Base-by-base conservation (phyloP, 2,888 invertebrate species). In the Drosophila mimica region DNA sequence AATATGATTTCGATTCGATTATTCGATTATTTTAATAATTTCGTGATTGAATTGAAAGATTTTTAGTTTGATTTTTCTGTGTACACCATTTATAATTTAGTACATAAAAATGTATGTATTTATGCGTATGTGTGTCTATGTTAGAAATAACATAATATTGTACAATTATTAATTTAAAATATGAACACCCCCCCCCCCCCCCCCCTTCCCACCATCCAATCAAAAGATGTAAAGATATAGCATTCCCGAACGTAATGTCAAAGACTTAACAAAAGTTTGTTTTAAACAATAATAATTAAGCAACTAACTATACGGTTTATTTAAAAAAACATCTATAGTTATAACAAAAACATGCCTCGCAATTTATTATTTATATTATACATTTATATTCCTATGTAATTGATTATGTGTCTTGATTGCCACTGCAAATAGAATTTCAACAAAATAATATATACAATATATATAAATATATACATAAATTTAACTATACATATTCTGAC, bases 281-380 rank as follows among this genome's bases (percentile, higher is more conserved):
- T 76, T 69, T 69, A 80, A 77, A 65, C 59, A 67, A 62, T 49
- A 60, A 49, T 25, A 53, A 53, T 31, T 64, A 64, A 76, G 13
- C 51, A 59, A 25, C 46, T 46, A 46, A 15, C 28, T 46, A 59
- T 59, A 43, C 52, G 9, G 34, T 31, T 34, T 48, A 40, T 61
- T 64, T 36, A 43, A 43, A 15, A 25, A 25, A 46, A 15, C 15
- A 46, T 25, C 2, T 25, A 7, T 62, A 81, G 63, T 34, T 68
- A 58, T 60, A 64, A 52, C 67, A 59, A 52, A 76, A 60, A 51
- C 36, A 67, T 71, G 87, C 84, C 84, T 85, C 84, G 84, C 89
- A 89, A 65, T 62, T 38, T 34, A 57, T 54, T 48, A 71, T 70
- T 65, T 63, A 69, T 57, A 48, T 56, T 58, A 61, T 54, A 48